Evolutionary conservation across 2,113 vertebrate species (phyloP), one percentile per base, ranked within the genome.

Genomic region (Chitala chitala): DNA sequence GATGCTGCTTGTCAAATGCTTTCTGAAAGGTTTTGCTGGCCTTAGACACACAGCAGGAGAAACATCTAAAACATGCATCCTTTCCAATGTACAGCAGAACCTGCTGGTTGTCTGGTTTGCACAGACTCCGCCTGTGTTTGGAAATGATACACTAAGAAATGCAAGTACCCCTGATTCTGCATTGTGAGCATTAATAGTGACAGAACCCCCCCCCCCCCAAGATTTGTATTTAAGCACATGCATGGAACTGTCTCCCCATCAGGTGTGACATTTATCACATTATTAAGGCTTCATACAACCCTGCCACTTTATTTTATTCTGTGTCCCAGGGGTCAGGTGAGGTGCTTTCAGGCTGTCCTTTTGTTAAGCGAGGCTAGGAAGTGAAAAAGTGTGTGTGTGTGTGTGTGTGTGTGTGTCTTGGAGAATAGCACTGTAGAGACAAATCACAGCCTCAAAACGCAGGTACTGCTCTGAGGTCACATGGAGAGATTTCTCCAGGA

Each of bases 261-360:
- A 84, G 66, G 1, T 44, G 51, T 83, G 82, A 82, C 83, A 78
- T 83, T 82, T 86, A 78, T 77, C 74, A 78, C 75, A 68, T 80
- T 78, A 78, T 85, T 85, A 87, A 68, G 73, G 73, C 78, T 80
- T 80, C 77, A 79, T 86, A 81, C 82, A 82, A 79, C 78, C 70
- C 58, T 15, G 75, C 79, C 79, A 78, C 61, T 65, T 42, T 17
- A 38, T 72, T 80, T 76, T 75, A 72, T 82, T 84, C 5, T 80
- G 78, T 72, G 64, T 69, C 10, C 20, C 44, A 46, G 12, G 5
- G 44, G 44, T 29, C 46, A 51, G 17, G 3, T n/a, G 46, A 69
- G 3, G 66, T 50, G 7, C 42, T 33, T 42, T 65, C 26, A 22
- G 31, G 20, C 36, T 24, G 0, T 0, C 12, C 63, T 65, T 22